Percentiles rank a stretch among this genome's conserved stretches.
Conservation (phyloP, 2,888 invertebrate species). For the Scaptomyza parva region DNA sequence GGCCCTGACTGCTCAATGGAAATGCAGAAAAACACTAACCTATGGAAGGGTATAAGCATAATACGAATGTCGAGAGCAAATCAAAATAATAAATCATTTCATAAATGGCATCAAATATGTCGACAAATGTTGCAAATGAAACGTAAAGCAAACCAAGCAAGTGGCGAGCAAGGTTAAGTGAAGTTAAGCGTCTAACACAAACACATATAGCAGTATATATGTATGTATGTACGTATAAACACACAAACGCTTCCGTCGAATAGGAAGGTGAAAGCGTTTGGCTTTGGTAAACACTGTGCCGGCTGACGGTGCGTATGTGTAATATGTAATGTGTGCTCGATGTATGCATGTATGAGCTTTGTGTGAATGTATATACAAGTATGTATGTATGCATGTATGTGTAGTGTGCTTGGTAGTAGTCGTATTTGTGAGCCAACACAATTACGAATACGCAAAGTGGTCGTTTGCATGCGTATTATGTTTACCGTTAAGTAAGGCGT, state of each 20-base stretch:
- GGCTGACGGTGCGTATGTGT: conserved; percentile 55
- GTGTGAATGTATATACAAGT: conserved; percentile 2
- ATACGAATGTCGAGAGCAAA: conserved; percentile 73
- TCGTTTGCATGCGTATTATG: conserved; percentile 81
- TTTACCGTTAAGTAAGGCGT: conserved; percentile 81
- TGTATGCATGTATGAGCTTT: conserved; percentile 16
- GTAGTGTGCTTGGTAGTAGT: conserved; percentile 12
- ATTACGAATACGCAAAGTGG: conserved; percentile 75
- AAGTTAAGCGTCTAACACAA: conserved; percentile 69
- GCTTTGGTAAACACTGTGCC: conserved; percentile 58
- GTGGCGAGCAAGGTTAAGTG: conserved; percentile 76
- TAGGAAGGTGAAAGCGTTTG: conserved; percentile 67
- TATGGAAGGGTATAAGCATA: conserved; percentile 40
- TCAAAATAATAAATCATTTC: conserved; percentile 80
- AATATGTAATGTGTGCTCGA: conserved; percentile 36
- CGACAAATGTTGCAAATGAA: conserved; percentile 82
- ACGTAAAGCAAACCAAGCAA: conserved; percentile 71
- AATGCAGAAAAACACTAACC: background rate
- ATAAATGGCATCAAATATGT: conserved; percentile 80
- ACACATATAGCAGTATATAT: conserved; percentile 38
- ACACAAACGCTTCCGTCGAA: conserved; percentile 15
- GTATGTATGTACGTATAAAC: conserved; percentile 14
- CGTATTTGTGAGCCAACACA: conserved; percentile 54
- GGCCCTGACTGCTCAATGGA: background rate
- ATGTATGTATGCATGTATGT: conserved; percentile 16